Evolutionary conservation across 2,797 vertebrate species (phyloP).

Genomic region (Australoheros facetus): DNA sequence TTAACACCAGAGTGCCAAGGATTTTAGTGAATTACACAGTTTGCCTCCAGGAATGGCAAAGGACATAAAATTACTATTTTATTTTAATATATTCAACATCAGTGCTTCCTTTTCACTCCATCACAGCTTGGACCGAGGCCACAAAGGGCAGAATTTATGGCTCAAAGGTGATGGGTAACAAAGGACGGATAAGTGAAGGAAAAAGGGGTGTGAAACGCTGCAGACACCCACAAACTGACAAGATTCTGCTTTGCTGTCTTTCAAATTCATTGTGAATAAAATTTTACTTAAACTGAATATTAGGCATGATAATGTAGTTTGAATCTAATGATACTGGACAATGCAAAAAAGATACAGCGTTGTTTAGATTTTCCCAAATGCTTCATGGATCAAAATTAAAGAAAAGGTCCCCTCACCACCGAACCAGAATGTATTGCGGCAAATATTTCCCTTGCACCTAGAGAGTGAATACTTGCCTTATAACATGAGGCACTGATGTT

Average conservation of each 20-base stretch:
- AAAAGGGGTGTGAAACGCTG: constrained; percentile 66
- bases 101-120: constrained; percentile 13
- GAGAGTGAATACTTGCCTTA: background rate
- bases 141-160: constrained; percentile 57
- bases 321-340: background rate
- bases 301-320: background rate
- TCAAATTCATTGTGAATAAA: background rate
- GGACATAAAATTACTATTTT: background rate
- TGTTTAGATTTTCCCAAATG: background rate
- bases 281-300: background rate
- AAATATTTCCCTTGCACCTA: background rate
- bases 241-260: constrained; percentile 20
- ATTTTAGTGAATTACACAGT: constrained; percentile 57
- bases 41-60: constrained; percentile 28
- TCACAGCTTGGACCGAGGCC: constrained; percentile 51
- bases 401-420: background rate
- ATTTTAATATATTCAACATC: constrained; percentile 27
- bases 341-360: background rate
- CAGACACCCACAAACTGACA: constrained; percentile 60
- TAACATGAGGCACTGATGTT: background rate
- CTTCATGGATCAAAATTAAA: background rate
- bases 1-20: constrained; percentile 19
- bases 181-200: constrained; percentile 67
- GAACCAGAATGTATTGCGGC: background rate
- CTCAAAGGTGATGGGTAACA: constrained; percentile 67